Evolutionary conservation across 2,113 vertebrate species (phyloP), one percentile per base, ranked within the genome.

Genomic region (Serinus canaria): DNA sequence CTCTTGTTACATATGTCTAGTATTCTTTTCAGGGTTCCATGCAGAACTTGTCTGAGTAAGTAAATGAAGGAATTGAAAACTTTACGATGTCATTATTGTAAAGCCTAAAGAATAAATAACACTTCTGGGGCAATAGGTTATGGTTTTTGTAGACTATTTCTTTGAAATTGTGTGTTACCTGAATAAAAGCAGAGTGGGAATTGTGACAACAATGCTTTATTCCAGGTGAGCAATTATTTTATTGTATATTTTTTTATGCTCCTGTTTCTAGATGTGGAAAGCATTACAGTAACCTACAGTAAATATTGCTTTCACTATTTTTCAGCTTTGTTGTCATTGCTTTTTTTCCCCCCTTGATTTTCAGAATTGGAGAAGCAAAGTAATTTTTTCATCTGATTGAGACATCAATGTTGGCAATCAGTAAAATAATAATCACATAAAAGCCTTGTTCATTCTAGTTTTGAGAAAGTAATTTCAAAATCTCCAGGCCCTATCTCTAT

Each of bases 341-440:
- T 47, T 53, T 75, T 58, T 68, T 52, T 37, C 21, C 3, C 1
- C 35, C 33, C 74, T 79, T 85, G 70, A 85, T 93, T 94, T 88
- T 93, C 76, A 63, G 53, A 88, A 94, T 67, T 91, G 62, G 85
- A 90, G 92, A 85, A 82, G 83, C 28, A 37, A 89, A 69, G 85
- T 93, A 83, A 72, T 27, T 66, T 82, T 87, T 82, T 92, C 83
- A 43, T 69, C 67, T 83, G 28, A 55, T 78, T 87, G 47, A 87
- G 52, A 55, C 66, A 68, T 87, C 39, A 15, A 0, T 46, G 21
- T 68, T 82, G 33, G 7, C 30, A 87, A 33, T 63, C 74, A 47
- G 33, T 70, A 82, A 89, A 94, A 80, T 31, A 85, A 31, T 68
- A 70, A 80, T 77, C 64, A 66, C 62, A 21, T 69, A 78, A 93